Evolutionary conservation across 2,888 invertebrate species (phyloP).

Genomic region (Eristalinus aeneus): DNA sequence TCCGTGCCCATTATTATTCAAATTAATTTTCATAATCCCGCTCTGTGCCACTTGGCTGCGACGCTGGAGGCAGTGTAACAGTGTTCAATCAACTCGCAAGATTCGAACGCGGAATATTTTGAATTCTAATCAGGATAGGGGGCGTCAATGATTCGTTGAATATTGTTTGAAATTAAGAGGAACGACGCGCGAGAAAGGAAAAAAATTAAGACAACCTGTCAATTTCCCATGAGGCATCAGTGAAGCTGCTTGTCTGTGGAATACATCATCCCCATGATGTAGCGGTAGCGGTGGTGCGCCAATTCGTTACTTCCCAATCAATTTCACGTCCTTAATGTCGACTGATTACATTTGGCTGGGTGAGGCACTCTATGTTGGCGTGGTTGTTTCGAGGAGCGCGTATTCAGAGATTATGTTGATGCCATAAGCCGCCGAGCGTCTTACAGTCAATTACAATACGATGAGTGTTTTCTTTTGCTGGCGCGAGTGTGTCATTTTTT

Average conservation of each 20-base stretch:
- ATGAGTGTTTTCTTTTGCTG: conserved; percentile 26
- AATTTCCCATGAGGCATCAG: conserved; percentile 68
- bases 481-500: conserved; percentile 19
- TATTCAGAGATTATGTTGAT: conserved; percentile 50
- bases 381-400: conserved; percentile 21
- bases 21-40: conserved; percentile 74
- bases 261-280: conserved; percentile 29
- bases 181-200: conserved; percentile 36
- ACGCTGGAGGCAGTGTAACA: conserved; percentile 58
- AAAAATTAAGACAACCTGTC: conserved; percentile 68
- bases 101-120: conserved; percentile 48
- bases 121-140: conserved; percentile 64
- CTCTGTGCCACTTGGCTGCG: conserved; percentile 64
- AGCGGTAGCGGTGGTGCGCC: conserved; percentile 10
- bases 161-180: conserved; percentile 69
- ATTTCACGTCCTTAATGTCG: conserved; percentile 60
- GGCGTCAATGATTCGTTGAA: conserved; percentile 70
- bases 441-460: conserved; percentile 63
- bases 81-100: conserved; percentile 57
- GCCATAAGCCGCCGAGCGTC: conserved; percentile 60
- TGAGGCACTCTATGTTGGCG: not conserved
- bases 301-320: conserved; percentile 69
- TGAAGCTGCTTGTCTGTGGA: conserved; percentile 38
- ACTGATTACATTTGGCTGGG: conserved; percentile 55
- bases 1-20: conserved; percentile 77